Conservation (phyloP, 2,888 invertebrate species). For the Chloroclysta siterata region DNA sequence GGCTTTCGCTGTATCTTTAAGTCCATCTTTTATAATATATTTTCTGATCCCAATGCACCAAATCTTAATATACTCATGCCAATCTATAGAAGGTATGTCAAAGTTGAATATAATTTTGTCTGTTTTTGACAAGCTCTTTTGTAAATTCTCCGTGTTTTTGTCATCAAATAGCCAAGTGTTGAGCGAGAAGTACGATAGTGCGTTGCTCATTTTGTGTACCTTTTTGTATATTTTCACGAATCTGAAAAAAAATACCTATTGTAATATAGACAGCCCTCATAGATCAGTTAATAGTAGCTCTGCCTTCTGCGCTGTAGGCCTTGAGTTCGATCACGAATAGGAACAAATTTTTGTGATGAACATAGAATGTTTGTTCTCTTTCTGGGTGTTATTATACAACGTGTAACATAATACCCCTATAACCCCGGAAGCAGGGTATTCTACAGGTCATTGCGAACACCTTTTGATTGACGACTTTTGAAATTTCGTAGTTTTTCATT, state of each 20-base stretch:
- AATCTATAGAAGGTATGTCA: slow-evolving; percentile 31
- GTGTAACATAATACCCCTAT: too few species aligned
- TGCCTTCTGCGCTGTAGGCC: too few species aligned
- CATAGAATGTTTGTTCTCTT: too few species aligned
- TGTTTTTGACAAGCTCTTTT: slow-evolving; percentile 28
- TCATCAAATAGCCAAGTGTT: slow-evolving; percentile 35
- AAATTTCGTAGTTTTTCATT: too few species aligned
- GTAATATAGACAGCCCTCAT: too few species aligned
- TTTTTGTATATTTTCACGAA: slow-evolving; percentile 35
- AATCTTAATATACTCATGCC: slow-evolving; percentile 17
- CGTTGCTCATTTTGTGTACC: slow-evolving; percentile 23
- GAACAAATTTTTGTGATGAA: too few species aligned
- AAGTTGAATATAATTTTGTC: slow-evolving; percentile 42
- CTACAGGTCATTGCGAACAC: too few species aligned
- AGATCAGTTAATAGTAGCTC: too few species aligned
- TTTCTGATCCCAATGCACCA: slow-evolving; percentile 34
- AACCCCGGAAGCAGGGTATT: too few species aligned
- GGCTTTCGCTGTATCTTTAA: slow-evolving; percentile 6
- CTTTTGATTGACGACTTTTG: too few species aligned
- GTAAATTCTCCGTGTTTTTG: slow-evolving; percentile 21
- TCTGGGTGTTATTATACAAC: too few species aligned
- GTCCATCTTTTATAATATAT: slow-evolving; percentile 38
- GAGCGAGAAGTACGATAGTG: slow-evolving; percentile 24
- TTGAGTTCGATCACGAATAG: too few species aligned
- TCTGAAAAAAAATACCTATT: slow-evolving; percentile 28